Evolutionary conservation across 2,113 vertebrate genomes (phyloP).

Genomic region (Trematocara nigrifrons): DNA sequence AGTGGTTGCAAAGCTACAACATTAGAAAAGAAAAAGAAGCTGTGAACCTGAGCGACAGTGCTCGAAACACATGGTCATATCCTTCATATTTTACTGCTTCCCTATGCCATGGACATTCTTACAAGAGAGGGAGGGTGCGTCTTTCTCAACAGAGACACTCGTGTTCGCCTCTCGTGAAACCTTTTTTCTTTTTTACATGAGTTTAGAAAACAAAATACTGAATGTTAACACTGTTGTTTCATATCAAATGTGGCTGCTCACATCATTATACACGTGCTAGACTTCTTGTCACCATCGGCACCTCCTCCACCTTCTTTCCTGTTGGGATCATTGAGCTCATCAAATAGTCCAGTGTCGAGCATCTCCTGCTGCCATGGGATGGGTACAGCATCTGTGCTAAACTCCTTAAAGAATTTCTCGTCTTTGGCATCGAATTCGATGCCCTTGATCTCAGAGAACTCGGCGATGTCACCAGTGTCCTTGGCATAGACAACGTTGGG

Average conservation of each 20-base stretch:
- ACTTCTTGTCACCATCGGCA: slow-evolving; percentile 71
- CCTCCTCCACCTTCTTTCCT: slow-evolving; percentile 63
- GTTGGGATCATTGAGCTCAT: slow-evolving; percentile 85
- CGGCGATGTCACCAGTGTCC: slow-evolving; percentile 84
- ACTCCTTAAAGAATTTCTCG: slow-evolving; percentile 85
- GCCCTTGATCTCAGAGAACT: slow-evolving; percentile 87
- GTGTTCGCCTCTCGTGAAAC: not conserved
- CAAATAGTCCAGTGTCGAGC: slow-evolving; percentile 85
- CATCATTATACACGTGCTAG: slow-evolving; percentile 83
- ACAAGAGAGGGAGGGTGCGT: not conserved
- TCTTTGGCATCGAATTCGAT: slow-evolving; percentile 87
- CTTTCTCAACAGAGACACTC: not conserved
- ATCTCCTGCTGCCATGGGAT: slow-evolving; percentile 88
- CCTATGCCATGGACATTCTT: slow-evolving; percentile 6
- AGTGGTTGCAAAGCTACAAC: slow-evolving; percentile 4
- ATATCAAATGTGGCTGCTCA: slow-evolving; percentile 54
- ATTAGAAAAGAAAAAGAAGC: slow-evolving; percentile 3
- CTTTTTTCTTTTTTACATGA: not conserved
- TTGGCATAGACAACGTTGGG: slow-evolving; percentile 90
- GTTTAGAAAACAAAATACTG: slow-evolving; percentile 10
- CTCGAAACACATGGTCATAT: not conserved
- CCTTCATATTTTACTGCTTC: not conserved
- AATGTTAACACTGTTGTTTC: not conserved
- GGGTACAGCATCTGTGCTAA: slow-evolving; percentile 83
- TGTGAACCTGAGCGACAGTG: slow-evolving; percentile 1